A percentile compares a stretch with the other conserved stretches of the same genome.
Conservation (phyloP, 1,140 invertebrate species). For the Pemphigus obesinymphae region DNA sequence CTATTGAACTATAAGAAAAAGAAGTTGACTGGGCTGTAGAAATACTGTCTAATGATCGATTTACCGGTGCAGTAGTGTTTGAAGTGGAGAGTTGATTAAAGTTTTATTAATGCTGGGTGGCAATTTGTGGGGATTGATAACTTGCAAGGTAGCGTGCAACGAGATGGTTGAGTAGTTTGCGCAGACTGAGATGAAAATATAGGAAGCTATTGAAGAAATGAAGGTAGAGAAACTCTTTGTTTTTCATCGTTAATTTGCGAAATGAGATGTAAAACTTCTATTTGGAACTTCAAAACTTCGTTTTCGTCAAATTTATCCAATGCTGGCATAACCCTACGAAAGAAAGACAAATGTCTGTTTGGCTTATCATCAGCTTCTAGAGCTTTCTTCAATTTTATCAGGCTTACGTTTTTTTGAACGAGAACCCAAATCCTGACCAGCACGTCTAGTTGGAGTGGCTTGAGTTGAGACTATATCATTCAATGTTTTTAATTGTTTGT, state of each 20-base stretch:
- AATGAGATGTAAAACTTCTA: neutral
- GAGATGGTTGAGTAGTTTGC: neutral
- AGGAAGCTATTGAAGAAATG: neutral
- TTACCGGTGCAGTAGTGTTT: neutral
- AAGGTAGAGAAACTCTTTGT: neutral
- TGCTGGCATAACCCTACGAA: conserved; percentile 42
- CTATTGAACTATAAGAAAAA: neutral
- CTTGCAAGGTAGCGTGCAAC: neutral
- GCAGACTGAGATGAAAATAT: no score
- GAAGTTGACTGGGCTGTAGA: neutral
- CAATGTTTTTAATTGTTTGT: neutral
- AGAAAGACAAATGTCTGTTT: conserved; percentile 38
- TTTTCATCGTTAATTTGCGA: neutral
- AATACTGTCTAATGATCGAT: neutral
- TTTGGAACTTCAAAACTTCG: conserved; percentile 42
- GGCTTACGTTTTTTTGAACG: conserved; percentile 31
- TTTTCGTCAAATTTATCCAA: conserved; percentile 37
- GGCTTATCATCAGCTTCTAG: conserved; percentile 28
- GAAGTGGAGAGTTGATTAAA: neutral
- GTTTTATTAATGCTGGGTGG: neutral
- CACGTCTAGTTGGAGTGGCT: conserved; percentile 16
- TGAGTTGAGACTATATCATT: neutral
- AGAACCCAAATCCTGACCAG: neutral
- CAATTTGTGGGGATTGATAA: neutral
- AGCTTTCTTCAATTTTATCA: conserved; percentile 36